Evolutionary conservation across 2,888 invertebrate species (phyloP), one percentile per base, ranked within the genome.

Genomic region (Amitus sp.): DNA sequence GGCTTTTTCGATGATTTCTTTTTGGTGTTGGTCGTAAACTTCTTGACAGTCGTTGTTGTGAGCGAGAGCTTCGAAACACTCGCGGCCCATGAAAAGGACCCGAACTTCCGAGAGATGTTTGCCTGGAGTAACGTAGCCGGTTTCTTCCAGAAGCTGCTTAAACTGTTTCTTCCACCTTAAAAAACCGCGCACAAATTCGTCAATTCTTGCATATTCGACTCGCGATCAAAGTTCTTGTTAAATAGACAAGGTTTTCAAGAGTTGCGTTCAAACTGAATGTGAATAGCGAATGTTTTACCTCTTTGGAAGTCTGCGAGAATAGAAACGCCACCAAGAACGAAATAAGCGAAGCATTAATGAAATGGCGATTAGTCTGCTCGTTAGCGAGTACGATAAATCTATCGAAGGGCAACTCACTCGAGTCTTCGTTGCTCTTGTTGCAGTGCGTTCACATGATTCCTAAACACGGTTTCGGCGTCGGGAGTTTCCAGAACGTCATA

Each of bases 81-180:
- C 96, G 34, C 96, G 87, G 0, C 96, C 97, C 91, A 96, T 93
- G 77, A 98, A 92, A 56, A 96, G 85, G 2, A 96, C 94, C 48
- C 93, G 86, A 30, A 96, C 95, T 83, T 97, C 97, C 0, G 92
- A 90, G 66, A 97, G 83, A 72, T 92, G 90, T 83, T 96, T 96
- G n/a, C 97, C 97, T 1, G 96, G 95, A 0, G 95, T 96, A 23
- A 97, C 95, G 82, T 96, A 96, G 1, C 94, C 93, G 0, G 96
- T 96, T 82, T 96, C 96, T 82, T 95, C 94, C 52, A 98, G 85
- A 15, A 97, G 86, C 76, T 94, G 91, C 82, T 95, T 95, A 84
- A 98, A 98, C 80, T 96, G 95, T 77, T 94, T 92, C 81, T 95
- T 94, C 91, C 94, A 93, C 83, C 96, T 96, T 80, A 57, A 17